A percentile compares a stretch with the other conserved stretches of the same genome.
phyloP scores from a whole-genome alignment of 2,797 vertebrate species.

The Manis javanica region DNA sequence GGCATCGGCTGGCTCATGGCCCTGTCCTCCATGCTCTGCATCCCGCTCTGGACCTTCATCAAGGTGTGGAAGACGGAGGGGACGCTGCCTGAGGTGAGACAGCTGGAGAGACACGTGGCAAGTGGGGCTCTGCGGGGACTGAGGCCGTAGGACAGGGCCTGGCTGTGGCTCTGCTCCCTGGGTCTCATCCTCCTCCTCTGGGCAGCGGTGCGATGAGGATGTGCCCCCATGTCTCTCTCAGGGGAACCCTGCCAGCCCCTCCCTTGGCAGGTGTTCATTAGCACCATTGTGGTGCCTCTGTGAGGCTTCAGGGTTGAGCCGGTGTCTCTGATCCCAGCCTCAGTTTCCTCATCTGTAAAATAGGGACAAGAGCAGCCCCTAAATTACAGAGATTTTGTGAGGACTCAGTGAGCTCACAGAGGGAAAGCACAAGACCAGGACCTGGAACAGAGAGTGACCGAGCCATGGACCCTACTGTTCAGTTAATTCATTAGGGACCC shows the following conservation, averaged over 20 bases:
- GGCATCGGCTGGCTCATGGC: slow-evolving; percentile 99
- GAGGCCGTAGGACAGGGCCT: neutral
- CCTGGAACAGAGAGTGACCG: too few species aligned
- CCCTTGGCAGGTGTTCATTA: too few species aligned
- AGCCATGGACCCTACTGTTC: neutral
- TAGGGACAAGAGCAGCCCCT: neutral
- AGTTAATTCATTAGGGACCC: neutral
- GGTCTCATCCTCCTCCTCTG: neutral
- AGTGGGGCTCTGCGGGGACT: neutral
- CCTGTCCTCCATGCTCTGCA: slow-evolving; percentile 98
- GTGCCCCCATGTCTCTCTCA: too few species aligned
- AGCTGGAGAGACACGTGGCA: fast-evolving
- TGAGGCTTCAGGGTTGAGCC: neutral
- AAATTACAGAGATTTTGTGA: neutral
- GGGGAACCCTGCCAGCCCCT: neutral
- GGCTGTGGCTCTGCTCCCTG: neutral
- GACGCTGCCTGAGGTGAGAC: slow-evolving; percentile 93
- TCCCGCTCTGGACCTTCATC: slow-evolving; percentile 93
- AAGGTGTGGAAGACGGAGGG: slow-evolving; percentile 96
- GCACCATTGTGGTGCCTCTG: neutral
- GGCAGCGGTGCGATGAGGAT: neutral
- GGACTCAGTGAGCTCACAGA: neutral
- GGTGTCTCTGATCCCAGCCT: neutral
- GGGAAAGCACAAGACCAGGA: neutral
- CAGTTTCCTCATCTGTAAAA: neutral